Percentiles rank a stretch among this genome's conserved stretches.
phyloP scores from a whole-genome alignment of 64 coral and sea anemone genomes.

The Montipora foliosa region DNA sequence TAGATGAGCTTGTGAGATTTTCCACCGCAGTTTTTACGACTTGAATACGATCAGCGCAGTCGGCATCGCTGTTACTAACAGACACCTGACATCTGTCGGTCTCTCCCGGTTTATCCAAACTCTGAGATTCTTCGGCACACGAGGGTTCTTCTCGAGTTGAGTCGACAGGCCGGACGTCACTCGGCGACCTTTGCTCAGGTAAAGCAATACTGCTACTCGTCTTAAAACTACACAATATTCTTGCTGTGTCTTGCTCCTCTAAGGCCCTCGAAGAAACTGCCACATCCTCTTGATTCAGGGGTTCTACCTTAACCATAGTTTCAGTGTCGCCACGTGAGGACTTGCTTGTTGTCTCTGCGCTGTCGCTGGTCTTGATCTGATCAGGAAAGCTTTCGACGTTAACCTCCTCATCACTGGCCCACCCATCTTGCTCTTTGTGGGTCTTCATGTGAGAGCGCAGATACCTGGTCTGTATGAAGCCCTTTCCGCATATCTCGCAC shows the following conservation, averaged over 20 bases:
- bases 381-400: conserved; percentile 39
- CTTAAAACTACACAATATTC: conserved; percentile 92
- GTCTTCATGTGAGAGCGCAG: conserved; percentile 85
- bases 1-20: background rate
- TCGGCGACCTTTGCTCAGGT: background rate
- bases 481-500: conserved; percentile 90
- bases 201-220: conserved; percentile 35
- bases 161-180: background rate
- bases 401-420: conserved; percentile 73
- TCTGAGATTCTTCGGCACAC: background rate
- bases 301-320: conserved; percentile 43
- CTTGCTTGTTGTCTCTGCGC: conserved; percentile 20
- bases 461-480: conserved; percentile 94
- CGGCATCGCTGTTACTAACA: background rate
- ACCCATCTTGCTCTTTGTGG: conserved; percentile 84
- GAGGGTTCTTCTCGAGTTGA: background rate
- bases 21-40: background rate
- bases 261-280: conserved; percentile 17
- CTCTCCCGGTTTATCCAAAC: background rate
- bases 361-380: conserved; percentile 5
- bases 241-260: conserved; percentile 78
- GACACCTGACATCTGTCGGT: background rate
- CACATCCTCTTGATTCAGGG: background rate
- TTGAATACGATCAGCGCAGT: background rate
- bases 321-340: conserved; percentile 45